Evolutionary conservation across 2,797 vertebrate genomes (phyloP).

Genomic region (Todus mexicanus): DNA sequence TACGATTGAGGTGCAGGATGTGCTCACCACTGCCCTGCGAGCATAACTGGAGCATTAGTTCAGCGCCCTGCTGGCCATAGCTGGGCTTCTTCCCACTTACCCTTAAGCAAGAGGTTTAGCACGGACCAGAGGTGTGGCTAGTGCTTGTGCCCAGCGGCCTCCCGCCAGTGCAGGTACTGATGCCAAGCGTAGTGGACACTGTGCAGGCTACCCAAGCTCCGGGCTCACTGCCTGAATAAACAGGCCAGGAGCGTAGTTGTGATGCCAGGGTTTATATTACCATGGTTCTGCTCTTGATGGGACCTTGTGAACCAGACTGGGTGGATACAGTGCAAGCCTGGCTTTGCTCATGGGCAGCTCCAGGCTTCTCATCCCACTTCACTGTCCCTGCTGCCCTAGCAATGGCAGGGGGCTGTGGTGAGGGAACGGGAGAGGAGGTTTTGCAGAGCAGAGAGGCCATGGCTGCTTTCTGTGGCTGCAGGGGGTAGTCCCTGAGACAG

Average conservation of each 20-base stretch:
- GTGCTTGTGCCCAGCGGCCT: not conserved
- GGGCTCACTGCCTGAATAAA: not conserved
- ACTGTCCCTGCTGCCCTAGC: not conserved
- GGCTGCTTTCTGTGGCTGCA: not conserved
- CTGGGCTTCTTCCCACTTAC: not conserved
- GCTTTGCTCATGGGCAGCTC: not conserved
- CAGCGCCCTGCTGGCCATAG: not conserved
- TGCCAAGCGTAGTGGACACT: rapidly evolving
- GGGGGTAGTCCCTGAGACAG: not conserved
- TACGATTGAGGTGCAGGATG: not conserved
- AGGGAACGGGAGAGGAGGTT: not conserved
- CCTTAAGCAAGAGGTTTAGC: not conserved
- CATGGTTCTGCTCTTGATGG: not conserved
- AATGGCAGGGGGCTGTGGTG: not conserved
- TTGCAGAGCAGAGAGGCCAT: not conserved
- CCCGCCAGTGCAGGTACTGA: not conserved
- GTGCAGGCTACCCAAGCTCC: not conserved
- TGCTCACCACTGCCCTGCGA: not conserved
- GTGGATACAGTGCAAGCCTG: not conserved
- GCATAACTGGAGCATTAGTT: not conserved
- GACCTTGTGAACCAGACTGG: not conserved
- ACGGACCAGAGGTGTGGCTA: not conserved
- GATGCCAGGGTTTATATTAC: not conserved
- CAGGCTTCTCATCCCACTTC: not conserved
- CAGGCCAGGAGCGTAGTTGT: not conserved